Evolutionary conservation across 1,140 invertebrate species (phyloP), one percentile per base, ranked within the genome.

Genomic region (Atopsyche davidsoni): DNA sequence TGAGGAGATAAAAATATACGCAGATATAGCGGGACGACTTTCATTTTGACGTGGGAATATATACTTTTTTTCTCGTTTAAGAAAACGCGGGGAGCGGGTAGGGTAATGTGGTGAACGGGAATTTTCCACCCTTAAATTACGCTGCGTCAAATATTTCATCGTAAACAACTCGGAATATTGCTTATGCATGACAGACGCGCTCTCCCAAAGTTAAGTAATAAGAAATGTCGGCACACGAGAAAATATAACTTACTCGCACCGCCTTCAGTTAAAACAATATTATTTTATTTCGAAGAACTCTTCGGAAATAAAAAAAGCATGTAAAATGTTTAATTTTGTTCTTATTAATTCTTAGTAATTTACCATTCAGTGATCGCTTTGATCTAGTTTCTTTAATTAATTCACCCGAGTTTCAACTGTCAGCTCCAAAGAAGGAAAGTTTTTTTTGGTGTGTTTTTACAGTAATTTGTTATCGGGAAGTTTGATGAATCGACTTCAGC

Each of bases 71-170:
- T 39, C 44, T 51, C 47, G 53, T 51, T 44, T 51, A 51, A 36
- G 47, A 55, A 43, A 47, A 51, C 48, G 49, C 48, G 44, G 38
- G 39, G 25, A 14, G 22, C 17, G 40, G 31, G 17, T 14, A 16
- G 23, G n/a, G 41, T 49, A 43, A 44, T 45, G 34, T 41, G 46
- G 44, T 42, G 47, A 51, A 50, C 46, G 51, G 51, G 45, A 53
- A 50, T 47, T 53, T 49, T 53, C 47, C 38, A 46, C 46, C 55
- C 51, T 51, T 23, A 58, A 58, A 58, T 58, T 58, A 47, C 46
- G 55, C 47, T 53, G 47, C 55, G 55, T 58, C 55, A 58, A 58
- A 58, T 58, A 58, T 58, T 58, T 53, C 55, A 58, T 53, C 55
- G 55, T 58, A 58, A 58, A 58, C 55, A 58, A 58, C 46, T 58